A percentile compares a stretch with the other conserved stretches of the same genome.
These are phyloP conservation scores for Drepanosiphum platanoidis DNA, from an alignment of 2,888 invertebrate genomes.

Conservation along the genomic window DNA sequence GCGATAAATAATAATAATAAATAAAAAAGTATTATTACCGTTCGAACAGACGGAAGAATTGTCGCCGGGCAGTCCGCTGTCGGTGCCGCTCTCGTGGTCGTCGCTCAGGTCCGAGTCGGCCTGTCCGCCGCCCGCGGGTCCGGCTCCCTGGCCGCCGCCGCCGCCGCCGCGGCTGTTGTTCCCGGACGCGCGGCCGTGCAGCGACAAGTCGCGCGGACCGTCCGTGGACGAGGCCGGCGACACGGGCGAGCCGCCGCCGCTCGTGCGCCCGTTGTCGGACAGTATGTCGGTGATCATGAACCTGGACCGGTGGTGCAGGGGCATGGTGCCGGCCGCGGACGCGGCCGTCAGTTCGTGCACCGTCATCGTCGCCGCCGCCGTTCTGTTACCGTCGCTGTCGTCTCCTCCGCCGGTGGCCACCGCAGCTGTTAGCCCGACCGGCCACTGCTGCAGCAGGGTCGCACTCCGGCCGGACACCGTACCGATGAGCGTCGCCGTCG, in stretches of 20 bases:
- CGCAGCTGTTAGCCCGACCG: conserved; percentile 55
- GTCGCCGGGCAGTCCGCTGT: conserved; percentile 71
- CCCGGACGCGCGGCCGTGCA: conserved; percentile 69
- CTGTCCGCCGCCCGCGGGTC: conserved; percentile 69
- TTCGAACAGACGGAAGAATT: conserved; percentile 71
- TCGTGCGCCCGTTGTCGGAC: conserved; percentile 68
- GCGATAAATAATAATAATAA: too few species aligned
- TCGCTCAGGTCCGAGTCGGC: conserved; percentile 70
- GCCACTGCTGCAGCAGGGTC: conserved; percentile 41
- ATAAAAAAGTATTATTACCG: too few species aligned
- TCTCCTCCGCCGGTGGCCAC: conserved; percentile 60
- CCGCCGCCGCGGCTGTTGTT: conserved; percentile 71
- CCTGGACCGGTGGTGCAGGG: conserved; percentile 75
- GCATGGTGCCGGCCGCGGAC: conserved; percentile 69
- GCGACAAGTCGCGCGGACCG: conserved; percentile 71
- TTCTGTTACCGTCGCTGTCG: conserved; percentile 67
- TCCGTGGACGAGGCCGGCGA: conserved; percentile 70
- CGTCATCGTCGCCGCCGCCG: conserved; percentile 67
- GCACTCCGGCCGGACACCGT: conserved; percentile 36
- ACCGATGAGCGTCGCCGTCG: conserved; percentile 55
- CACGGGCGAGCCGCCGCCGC: conserved; percentile 68
- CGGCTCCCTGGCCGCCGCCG: conserved; percentile 71
- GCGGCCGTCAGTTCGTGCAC: conserved; percentile 65
- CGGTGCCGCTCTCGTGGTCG: conserved; percentile 71
- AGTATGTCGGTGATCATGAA: conserved; percentile 93